phyloP scores from a whole-genome alignment of 2,797 vertebrate species.

The Anableps anableps region DNA sequence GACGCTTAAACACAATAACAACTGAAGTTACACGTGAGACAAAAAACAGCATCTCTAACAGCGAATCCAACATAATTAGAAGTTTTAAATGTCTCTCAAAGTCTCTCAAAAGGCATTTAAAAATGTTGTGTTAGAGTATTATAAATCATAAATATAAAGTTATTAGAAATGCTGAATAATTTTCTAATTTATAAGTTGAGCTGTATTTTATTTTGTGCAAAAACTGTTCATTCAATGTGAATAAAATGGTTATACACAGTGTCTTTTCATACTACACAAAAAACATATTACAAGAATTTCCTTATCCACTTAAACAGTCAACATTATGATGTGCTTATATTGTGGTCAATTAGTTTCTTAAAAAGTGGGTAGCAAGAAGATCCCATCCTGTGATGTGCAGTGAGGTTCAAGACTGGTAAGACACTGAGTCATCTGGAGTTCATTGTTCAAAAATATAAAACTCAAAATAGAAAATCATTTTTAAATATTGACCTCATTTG shows the following conservation, averaged over 20 bases:
- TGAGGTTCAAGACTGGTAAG: too few relatives aligned
- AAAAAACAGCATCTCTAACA: not conserved
- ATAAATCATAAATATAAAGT: not conserved
- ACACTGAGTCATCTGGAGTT: too few relatives aligned
- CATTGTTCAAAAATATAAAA: too few relatives aligned
- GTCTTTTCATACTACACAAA: not conserved
- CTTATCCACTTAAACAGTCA: not conserved
- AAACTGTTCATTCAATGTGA: fast-evolving
- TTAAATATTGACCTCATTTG: too few relatives aligned
- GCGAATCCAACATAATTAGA: not conserved
- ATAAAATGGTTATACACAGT: conserved; percentile 8
- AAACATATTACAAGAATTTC: not conserved
- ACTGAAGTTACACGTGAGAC: not conserved
- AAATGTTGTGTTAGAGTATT: not conserved
- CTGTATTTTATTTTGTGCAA: not conserved
- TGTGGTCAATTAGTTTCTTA: not conserved
- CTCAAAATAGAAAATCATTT: too few relatives aligned
- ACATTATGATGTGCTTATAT: not conserved
- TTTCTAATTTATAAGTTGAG: not conserved
- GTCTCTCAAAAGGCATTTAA: not conserved
- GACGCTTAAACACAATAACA: not conserved
- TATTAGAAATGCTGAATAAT: not conserved
- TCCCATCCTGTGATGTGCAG: too few relatives aligned
- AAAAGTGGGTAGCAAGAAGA: not conserved
- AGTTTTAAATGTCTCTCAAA: not conserved